phyloP scores from a whole-genome alignment of 2,797 vertebrate genomes.

The Fratercula arctica region DNA sequence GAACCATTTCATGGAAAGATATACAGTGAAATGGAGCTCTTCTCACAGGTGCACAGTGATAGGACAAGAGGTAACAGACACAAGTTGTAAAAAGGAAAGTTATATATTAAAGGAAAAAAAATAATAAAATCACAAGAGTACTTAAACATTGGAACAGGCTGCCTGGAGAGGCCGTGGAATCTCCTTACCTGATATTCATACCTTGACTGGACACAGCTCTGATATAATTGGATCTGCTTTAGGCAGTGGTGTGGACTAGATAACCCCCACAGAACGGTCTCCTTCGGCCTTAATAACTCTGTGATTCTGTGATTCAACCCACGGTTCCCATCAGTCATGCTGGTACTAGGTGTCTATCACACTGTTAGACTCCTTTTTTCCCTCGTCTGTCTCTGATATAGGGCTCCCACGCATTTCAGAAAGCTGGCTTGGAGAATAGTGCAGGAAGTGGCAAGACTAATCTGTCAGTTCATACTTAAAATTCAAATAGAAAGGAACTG shows the following conservation, averaged over 20 bases:
- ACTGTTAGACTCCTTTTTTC: not conserved
- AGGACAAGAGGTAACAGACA: not conserved
- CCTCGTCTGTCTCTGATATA: not conserved
- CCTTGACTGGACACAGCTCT: not conserved
- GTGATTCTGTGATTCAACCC: not conserved
- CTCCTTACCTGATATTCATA: not conserved
- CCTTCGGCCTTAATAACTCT: not conserved
- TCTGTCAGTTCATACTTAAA: not conserved
- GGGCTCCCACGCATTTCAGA: not conserved
- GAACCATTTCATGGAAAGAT: not conserved
- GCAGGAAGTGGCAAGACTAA: not conserved
- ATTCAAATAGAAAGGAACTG: not conserved
- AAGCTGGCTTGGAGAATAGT: not conserved
- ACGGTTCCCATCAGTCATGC: not conserved
- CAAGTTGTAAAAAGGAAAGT: not conserved
- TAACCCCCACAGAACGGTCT: not conserved
- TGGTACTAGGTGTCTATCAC: not conserved
- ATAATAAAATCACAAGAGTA: rapidly evolving
- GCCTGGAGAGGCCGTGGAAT: not conserved
- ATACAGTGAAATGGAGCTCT: not conserved
- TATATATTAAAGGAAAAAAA: not conserved
- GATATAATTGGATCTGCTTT: not conserved
- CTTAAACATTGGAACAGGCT: not conserved
- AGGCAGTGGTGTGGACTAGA: not conserved
- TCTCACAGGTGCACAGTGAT: not conserved